Evolutionary conservation across 2,888 invertebrate species (phyloP).

Genomic region (Acheta domesticus): DNA sequence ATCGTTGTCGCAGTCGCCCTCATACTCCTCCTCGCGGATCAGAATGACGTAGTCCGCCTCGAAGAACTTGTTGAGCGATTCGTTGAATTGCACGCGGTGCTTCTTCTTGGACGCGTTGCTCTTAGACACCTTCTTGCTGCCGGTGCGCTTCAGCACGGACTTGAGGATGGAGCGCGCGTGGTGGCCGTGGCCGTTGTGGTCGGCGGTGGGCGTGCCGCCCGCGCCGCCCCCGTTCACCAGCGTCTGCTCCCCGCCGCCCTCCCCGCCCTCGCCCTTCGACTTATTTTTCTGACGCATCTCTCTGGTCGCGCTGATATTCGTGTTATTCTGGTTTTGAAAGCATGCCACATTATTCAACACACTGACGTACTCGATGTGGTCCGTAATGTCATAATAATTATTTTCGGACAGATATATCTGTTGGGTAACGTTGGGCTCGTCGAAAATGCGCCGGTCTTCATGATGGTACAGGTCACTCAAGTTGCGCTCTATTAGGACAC

Average conservation of each 20-base stretch:
- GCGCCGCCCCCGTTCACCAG: slow-evolving; percentile 37
- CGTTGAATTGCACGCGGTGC: slow-evolving; percentile 82
- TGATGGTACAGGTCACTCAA: background rate
- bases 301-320: background rate
- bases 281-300: slow-evolving; percentile 38
- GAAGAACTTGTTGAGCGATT: slow-evolving; percentile 85
- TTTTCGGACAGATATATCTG: background rate
- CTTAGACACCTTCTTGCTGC: slow-evolving; percentile 54
- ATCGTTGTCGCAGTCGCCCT: slow-evolving; percentile 46
- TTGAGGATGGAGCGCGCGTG: slow-evolving; percentile 50
- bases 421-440: background rate
- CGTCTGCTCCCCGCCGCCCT: slow-evolving; percentile 26
- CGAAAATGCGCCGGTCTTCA: background rate
- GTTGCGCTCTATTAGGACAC: slow-evolving; percentile 9
- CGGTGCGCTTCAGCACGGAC: slow-evolving; percentile 73
- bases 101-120: slow-evolving; percentile 51
- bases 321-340: slow-evolving; percentile 5
- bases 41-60: slow-evolving; percentile 89
- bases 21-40: slow-evolving; percentile 74
- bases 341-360: slow-evolving; percentile 18
- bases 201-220: slow-evolving; percentile 34
- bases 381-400: slow-evolving; percentile 10
- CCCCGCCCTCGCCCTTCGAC: slow-evolving; percentile 31
- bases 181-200: slow-evolving; percentile 40
- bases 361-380: slow-evolving; percentile 10